Conservation (phyloP, 2,888 invertebrate species). For the Melipona bicolor region DNA sequence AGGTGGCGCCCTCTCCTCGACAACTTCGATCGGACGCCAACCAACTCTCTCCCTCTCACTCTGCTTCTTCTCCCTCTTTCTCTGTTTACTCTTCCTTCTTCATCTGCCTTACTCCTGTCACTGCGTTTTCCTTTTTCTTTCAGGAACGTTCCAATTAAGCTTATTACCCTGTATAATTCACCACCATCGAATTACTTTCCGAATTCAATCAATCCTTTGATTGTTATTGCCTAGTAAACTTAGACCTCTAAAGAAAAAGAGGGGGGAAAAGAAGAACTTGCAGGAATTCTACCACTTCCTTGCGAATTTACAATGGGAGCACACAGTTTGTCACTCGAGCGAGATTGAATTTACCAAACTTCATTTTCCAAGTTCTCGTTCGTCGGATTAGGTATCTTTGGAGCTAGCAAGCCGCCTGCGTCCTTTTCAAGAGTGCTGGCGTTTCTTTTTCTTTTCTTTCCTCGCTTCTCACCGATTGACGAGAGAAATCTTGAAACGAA, state of each 20-base stretch:
- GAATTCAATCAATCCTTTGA: not conserved
- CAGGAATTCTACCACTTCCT: too few species aligned
- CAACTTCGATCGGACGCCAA: constrained; percentile 77
- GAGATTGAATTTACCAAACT: not conserved
- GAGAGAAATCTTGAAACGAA: not conserved
- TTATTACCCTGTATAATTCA: not conserved
- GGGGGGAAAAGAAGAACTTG: not conserved
- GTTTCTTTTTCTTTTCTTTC: not conserved
- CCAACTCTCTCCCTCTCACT: constrained; percentile 29
- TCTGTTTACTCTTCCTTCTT: constrained; percentile 4
- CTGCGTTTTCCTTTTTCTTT: constrained; percentile 6
- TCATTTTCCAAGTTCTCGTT: not conserved
- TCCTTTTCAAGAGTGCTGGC: not conserved
- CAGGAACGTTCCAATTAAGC: not conserved
- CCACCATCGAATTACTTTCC: not conserved
- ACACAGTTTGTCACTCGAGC: not conserved
- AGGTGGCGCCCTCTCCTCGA: constrained; percentile 80
- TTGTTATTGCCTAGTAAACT: too few species aligned
- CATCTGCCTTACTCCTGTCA: not conserved
- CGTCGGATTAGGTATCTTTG: not conserved
- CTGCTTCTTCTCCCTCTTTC: constrained; percentile 5
- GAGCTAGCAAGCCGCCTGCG: not conserved
- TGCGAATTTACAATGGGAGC: not conserved
- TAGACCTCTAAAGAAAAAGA: not conserved
- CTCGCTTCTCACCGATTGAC: not conserved